Base-by-base conservation (phyloP, 2,113 vertebrate species). In the Panthera leo region DNA sequence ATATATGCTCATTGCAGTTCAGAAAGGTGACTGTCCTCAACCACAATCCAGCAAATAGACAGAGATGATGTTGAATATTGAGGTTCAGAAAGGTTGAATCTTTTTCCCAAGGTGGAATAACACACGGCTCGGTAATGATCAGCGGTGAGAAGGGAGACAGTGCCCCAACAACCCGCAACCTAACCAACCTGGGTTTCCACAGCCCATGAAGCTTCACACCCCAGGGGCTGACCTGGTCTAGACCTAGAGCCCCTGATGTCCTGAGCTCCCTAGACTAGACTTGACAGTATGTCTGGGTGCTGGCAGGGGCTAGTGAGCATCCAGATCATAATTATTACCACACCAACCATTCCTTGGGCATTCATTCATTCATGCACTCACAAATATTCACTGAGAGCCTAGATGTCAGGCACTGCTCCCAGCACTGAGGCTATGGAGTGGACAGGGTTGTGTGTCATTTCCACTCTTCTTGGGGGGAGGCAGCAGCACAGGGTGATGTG, bases 261-360 rank as follows among this genome's bases (percentile, higher is more conserved):
- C 63, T 51, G 34, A 39, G 85, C 48, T 80, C 51, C 85, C 42
- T n/a, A 5, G n/a, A 63, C 13, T 23, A 53, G 70, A 85, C 45
- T 5, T 55, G 29, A 58, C 18, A 25, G 5, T 23, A 9, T 34
- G 7, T 13, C 36, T 36, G 3, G 25, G 61, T 13, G 36, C 31
- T 65, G 15, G 51, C 27, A 31, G 53, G 67, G 51, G 65, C 55
- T 25, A 3, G 55, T 65, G 34, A 89, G 14, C 31, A 75, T 76
- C 7, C 14, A 48, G 18, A 18, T 21, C 51, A 6, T 34, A 82
- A 13, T 9, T 11, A 14, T 11, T 39, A 78, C 16, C 34, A 53
- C 1, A 6, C 7, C 39, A 7, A 25, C 34, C 18, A n/a, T 14
- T 29, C 42, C 7, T 0, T 2, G 88, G 36, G 31, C 51, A 42